A percentile compares a stretch with the other conserved stretches of the same genome.
Conservation (phyloP, 2,113 vertebrate genomes). For the Corvus hawaiiensis region DNA sequence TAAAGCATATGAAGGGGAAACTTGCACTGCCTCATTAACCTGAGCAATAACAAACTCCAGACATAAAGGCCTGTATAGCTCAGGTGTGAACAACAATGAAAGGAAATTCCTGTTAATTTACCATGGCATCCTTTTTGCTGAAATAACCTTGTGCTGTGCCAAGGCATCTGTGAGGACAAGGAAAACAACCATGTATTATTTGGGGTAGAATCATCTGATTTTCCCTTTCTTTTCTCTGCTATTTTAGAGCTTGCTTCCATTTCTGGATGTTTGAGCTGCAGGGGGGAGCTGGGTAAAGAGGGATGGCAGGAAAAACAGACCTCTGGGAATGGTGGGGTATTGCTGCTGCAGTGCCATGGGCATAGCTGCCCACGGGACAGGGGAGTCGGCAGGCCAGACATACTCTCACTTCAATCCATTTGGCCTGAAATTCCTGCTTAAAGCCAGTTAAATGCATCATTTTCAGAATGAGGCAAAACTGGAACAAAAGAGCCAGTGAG, state of each 20-base stretch:
- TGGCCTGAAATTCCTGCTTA: neutral
- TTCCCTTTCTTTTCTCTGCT: neutral
- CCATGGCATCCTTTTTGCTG: neutral
- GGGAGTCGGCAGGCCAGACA: neutral
- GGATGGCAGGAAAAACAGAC: neutral
- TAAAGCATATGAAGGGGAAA: neutral
- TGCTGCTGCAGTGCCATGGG: neutral
- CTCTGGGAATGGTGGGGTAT: fast-evolving
- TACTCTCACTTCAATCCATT: neutral
- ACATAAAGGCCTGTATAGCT: neutral
- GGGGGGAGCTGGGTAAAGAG: neutral
- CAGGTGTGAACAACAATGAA: neutral
- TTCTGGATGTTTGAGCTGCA: neutral
- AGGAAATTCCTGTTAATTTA: neutral
- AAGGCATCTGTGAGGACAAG: neutral
- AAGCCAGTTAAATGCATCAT: neutral
- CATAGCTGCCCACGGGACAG: fast-evolving
- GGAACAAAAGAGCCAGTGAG: neutral
- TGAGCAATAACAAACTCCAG: neutral
- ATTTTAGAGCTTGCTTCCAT: neutral
- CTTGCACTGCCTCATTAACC: neutral
- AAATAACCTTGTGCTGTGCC: neutral
- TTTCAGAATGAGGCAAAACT: neutral
- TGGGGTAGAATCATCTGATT: neutral
- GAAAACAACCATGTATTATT: neutral